phyloP scores from a whole-genome alignment of 2,113 vertebrate species.

The Hirundichthys speculiger region DNA sequence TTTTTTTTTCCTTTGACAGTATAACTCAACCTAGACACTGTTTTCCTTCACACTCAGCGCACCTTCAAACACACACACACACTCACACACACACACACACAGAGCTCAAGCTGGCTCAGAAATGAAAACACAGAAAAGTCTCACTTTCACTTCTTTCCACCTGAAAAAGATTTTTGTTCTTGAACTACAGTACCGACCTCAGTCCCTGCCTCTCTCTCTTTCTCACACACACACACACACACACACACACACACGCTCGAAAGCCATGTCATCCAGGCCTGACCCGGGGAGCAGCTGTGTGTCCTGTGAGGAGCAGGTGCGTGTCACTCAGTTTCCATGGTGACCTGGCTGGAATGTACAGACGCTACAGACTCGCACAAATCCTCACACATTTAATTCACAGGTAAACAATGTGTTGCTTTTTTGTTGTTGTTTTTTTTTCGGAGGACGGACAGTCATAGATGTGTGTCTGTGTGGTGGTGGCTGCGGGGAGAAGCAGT shows the following conservation, averaged over 20 bases:
- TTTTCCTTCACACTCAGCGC: conserved; percentile 4
- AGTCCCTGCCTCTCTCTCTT: neutral
- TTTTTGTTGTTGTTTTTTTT: neutral
- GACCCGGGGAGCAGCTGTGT: conserved; percentile 2
- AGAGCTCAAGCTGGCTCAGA: conserved; percentile 56
- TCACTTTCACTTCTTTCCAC: conserved; percentile 3
- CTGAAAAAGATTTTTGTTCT: conserved; percentile 24
- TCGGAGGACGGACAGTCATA: conserved; percentile 48
- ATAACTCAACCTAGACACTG: conserved; percentile 13
- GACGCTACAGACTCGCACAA: conserved; percentile 1
- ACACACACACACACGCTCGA: conserved; percentile 6
- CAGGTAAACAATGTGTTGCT: conserved; percentile 71
- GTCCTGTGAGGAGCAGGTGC: conserved; percentile 18
- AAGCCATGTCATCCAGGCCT: conserved; percentile 2
- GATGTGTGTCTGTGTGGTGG: conserved; percentile 21
- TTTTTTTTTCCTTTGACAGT: conserved; percentile 20
- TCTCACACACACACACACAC: conserved; percentile 12
- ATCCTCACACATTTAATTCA: conserved; percentile 40
- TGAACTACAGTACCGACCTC: conserved; percentile 38
- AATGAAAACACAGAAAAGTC: conserved; percentile 17
- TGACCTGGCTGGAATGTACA: conserved; percentile 69
- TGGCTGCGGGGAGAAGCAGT: neutral
- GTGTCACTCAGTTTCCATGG: conserved; percentile 40
- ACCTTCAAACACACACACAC: conserved; percentile 18
- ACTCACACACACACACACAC: conserved; percentile 7